Conservation (phyloP, 35 echinoderm and acorn worm species). For the Apostichopus parvimensis region DNA sequence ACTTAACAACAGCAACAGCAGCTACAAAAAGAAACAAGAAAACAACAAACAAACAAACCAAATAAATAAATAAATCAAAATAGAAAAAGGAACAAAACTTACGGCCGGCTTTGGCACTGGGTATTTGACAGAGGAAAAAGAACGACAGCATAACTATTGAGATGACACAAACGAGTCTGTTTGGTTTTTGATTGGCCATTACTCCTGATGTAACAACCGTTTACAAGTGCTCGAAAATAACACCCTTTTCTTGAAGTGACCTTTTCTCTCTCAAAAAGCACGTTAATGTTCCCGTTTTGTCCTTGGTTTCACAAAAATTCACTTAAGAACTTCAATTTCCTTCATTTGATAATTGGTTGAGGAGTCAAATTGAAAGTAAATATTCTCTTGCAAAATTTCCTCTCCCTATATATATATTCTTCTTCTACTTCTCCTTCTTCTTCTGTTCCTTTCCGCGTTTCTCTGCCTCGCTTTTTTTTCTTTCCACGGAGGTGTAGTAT, state of each 20-base stretch:
- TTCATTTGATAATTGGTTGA: no score
- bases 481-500: no score
- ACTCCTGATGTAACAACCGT: neutral
- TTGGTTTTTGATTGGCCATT: slow-evolving; percentile 2
- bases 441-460: neutral
- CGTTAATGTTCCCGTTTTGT: no score
- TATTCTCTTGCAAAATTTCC: neutral
- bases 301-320: no score
- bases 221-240: neutral
- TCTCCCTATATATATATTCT: neutral
- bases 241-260: neutral
- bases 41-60: no score
- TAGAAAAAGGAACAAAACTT: neutral
- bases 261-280: no score
- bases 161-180: slow-evolving; percentile 16
- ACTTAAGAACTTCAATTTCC: no score
- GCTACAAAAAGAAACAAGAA: no score
- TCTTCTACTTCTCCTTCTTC: neutral
- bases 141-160: neutral
- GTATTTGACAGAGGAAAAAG: slow-evolving; percentile 24
- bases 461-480: no score
- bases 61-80: neutral
- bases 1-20: no score
- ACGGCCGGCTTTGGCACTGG: slow-evolving; percentile 22
- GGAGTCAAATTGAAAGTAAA: no score